phyloP scores from a whole-genome alignment of 2,797 vertebrate genomes.

The Gorsachius magnificus region DNA sequence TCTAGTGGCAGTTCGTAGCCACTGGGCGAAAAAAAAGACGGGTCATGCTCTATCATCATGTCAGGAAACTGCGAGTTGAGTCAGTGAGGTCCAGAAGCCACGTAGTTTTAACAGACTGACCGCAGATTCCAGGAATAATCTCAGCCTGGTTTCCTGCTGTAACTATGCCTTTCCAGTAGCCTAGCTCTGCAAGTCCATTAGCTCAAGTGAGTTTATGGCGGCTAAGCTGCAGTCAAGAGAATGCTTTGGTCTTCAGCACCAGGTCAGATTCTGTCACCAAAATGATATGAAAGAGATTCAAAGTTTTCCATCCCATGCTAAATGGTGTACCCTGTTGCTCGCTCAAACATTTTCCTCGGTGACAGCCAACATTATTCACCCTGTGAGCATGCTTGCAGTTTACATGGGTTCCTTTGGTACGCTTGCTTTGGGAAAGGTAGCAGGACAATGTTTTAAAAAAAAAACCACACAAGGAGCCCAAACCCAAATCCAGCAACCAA shows the following conservation, averaged over 20 bases:
- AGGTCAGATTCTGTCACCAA: neutral
- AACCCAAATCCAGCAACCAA: neutral
- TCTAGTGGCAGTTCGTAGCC: neutral
- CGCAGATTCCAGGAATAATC: neutral
- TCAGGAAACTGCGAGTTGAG: neutral
- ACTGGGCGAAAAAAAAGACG: neutral
- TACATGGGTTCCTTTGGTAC: neutral
- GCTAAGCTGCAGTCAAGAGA: neutral
- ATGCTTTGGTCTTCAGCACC: neutral
- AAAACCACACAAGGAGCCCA: neutral
- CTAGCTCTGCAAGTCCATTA: neutral
- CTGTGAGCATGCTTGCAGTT: neutral
- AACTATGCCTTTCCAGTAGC: neutral
- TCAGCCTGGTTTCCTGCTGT: neutral
- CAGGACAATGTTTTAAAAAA: neutral
- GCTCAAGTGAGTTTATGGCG: neutral
- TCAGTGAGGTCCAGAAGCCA: neutral
- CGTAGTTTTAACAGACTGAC: neutral
- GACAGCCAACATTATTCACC: neutral
- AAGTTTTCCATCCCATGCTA: neutral
- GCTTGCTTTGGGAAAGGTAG: neutral
- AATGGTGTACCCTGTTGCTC: neutral
- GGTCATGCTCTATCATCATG: neutral
- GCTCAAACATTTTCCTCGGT: neutral
- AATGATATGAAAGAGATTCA: neutral